Evolutionary conservation across 2,797 vertebrate species (phyloP).

Genomic region (Stomatorhinus walkeri): DNA sequence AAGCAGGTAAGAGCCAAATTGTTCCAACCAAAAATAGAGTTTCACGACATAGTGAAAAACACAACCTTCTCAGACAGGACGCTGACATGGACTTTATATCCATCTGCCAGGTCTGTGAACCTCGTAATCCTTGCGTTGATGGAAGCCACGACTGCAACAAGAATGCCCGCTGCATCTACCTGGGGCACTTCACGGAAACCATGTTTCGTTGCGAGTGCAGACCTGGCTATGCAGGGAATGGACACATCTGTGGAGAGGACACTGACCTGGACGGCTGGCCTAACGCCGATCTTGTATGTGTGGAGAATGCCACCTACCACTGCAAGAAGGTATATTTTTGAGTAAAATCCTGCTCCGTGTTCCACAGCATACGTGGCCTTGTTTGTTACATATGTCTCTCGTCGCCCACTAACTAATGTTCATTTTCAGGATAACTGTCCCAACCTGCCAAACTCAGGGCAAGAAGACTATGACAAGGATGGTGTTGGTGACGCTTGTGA

Average conservation of each 20-base stretch:
- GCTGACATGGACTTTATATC: slow-evolving; percentile 26
- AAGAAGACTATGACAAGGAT: slow-evolving; percentile 97
- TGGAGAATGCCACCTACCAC: slow-evolving; percentile 97
- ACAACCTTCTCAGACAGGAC: neutral
- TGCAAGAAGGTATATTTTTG: slow-evolving; percentile 79
- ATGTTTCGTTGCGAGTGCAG: slow-evolving; percentile 97
- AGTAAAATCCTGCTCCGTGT: slow-evolving; percentile 27
- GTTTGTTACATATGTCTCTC: slow-evolving; percentile 20
- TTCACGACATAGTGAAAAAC: neutral
- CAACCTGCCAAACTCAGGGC: slow-evolving; percentile 95
- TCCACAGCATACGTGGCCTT: slow-evolving; percentile 32
- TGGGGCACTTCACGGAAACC: slow-evolving; percentile 85
- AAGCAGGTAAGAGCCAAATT: slow-evolving; percentile 74
- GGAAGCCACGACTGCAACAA: slow-evolving; percentile 90
- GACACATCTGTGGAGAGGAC: slow-evolving; percentile 91
- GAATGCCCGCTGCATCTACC: slow-evolving; percentile 93
- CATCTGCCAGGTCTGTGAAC: slow-evolving; percentile 75
- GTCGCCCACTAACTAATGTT: slow-evolving; percentile 24
- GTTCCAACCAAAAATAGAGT: neutral
- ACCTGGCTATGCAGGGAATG: slow-evolving; percentile 96
- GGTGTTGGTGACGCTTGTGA: slow-evolving; percentile 95
- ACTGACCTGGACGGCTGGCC: slow-evolving; percentile 95
- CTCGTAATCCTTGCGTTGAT: slow-evolving; percentile 88
- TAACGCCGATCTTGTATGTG: slow-evolving; percentile 78
- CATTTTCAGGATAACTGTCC: slow-evolving; percentile 89